Evolutionary conservation across 2,888 invertebrate species (phyloP).

Genomic region (Tipula vernalis): DNA sequence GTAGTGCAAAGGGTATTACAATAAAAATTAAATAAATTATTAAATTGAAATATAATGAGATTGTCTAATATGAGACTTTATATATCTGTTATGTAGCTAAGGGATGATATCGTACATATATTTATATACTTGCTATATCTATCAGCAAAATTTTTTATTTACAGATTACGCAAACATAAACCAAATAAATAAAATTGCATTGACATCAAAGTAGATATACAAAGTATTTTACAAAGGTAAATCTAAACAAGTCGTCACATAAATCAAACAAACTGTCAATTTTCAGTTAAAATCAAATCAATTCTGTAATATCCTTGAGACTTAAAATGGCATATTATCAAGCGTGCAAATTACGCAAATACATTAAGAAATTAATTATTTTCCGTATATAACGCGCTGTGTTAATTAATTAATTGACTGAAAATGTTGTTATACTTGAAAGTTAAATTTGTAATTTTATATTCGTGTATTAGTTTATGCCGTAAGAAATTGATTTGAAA

Average conservation of each 20-base stretch:
- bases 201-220: neutral
- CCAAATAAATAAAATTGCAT: neutral
- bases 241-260: neutral
- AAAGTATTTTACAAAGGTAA: neutral
- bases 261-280: neutral
- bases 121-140: neutral
- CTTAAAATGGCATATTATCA: neutral
- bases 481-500: neutral
- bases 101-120: neutral
- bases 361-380: neutral
- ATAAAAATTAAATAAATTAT: neutral
- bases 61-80: neutral
- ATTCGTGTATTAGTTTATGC: neutral
- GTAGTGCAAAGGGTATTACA: neutral
- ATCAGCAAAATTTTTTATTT: no score
- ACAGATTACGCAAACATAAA: neutral
- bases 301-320: neutral
- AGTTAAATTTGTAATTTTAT: neutral
- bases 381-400: neutral
- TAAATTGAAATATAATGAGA: slow-evolving; percentile 4
- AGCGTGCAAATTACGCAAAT: neutral
- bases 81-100: neutral
- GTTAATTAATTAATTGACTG: neutral
- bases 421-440: neutral
- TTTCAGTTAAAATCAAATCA: neutral